A percentile compares a stretch with the other conserved stretches of the same genome.
Conservation (phyloP, 2,113 vertebrate genomes). For the Rhea americana region DNA sequence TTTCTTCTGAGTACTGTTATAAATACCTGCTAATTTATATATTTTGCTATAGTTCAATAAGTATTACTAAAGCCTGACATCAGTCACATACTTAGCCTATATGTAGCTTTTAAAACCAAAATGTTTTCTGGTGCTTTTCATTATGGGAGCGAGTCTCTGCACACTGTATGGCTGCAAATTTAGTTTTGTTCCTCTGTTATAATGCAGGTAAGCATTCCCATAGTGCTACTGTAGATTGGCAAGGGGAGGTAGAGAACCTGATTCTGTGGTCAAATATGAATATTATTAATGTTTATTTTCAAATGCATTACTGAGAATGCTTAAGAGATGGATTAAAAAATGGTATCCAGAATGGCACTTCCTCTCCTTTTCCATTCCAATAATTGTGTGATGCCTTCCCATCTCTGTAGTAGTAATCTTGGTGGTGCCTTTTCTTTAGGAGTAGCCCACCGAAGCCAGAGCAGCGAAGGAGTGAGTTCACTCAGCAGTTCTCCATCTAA, state of each 20-base stretch:
- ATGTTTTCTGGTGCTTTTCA: background rate
- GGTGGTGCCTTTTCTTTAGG: slow-evolving; percentile 75
- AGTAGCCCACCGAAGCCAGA: slow-evolving; percentile 95
- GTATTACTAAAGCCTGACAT: background rate
- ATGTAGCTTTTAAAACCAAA: background rate
- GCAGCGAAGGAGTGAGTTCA: slow-evolving; percentile 98
- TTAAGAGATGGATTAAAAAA: background rate
- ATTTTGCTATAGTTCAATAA: background rate
- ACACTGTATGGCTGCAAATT: background rate
- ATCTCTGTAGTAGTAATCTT: background rate
- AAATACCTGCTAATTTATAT: background rate
- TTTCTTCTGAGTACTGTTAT: background rate
- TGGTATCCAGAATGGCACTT: background rate
- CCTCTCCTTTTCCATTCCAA: background rate
- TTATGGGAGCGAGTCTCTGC: background rate
- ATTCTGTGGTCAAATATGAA: background rate
- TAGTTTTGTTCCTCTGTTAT: background rate
- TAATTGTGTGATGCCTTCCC: background rate
- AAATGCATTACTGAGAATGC: background rate
- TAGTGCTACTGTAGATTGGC: background rate
- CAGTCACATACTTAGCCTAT: background rate
- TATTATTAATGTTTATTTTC: background rate
- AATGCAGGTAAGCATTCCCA: background rate
- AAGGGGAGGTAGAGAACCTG: background rate
- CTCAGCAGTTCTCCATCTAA: slow-evolving; percentile 98